Conservation (phyloP, 2,888 invertebrate species). For the Euplexia lucipara region DNA sequence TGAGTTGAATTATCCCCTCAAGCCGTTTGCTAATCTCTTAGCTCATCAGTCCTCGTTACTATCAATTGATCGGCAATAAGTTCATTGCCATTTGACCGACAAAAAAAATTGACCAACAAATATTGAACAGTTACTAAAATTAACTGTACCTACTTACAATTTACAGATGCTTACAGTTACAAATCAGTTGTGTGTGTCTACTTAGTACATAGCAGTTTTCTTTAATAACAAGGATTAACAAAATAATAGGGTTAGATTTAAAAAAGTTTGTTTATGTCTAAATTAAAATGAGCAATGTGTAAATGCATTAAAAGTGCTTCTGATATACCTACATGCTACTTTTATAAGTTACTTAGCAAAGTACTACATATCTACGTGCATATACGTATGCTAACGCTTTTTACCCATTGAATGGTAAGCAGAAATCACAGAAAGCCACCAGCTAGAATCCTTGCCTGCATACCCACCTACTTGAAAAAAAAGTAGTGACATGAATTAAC, state of each 20-base stretch:
- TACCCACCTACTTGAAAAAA: too few relatives aligned
- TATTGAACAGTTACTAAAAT: slow-evolving; percentile 50
- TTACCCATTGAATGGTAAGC: too few relatives aligned
- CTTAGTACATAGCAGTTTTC: slow-evolving; percentile 16
- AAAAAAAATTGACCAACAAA: slow-evolving; percentile 58
- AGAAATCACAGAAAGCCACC: too few relatives aligned
- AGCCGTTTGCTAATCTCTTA: slow-evolving; percentile 61
- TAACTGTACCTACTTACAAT: slow-evolving; percentile 41
- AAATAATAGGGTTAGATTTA: not conserved
- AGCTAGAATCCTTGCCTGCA: too few relatives aligned
- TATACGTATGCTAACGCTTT: too few relatives aligned
- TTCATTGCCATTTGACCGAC: slow-evolving; percentile 67
- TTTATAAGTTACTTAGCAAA: not conserved
- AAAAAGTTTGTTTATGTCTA: not conserved
- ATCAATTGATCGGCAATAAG: slow-evolving; percentile 69
- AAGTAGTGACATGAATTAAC: not conserved
- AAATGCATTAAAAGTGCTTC: not conserved
- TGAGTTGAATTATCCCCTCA: slow-evolving; percentile 31
- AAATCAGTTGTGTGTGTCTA: not conserved
- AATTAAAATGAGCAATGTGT: too few relatives aligned
- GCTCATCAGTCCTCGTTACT: slow-evolving; percentile 68
- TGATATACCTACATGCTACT: not conserved
- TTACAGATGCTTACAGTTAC: slow-evolving; percentile 27
- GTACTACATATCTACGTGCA: too few relatives aligned
- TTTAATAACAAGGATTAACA: not conserved